These are phyloP conservation scores for Scophthalmus maximus DNA, from an alignment of 2,113 vertebrate genomes.

Conservation along the genomic window DNA sequence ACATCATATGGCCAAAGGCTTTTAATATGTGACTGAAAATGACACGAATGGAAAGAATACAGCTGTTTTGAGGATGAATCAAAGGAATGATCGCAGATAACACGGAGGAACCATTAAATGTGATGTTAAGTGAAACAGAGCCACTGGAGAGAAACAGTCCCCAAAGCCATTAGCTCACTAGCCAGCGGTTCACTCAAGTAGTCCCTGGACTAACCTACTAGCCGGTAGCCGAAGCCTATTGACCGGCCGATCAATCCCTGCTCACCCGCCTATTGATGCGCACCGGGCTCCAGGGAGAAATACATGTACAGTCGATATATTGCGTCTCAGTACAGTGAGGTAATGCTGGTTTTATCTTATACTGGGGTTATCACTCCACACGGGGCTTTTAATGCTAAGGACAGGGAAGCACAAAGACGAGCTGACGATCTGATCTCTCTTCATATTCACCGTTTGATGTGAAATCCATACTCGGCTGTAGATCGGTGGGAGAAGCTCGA, in stretches of 20 bases:
- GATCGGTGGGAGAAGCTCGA: background rate
- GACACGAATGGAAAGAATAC: background rate
- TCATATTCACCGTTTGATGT: constrained; percentile 12
- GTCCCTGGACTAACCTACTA: constrained; percentile 60
- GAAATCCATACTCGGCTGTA: constrained; percentile 25
- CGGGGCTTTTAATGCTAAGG: background rate
- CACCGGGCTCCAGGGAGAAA: constrained; percentile 39
- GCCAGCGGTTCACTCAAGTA: constrained; percentile 50
- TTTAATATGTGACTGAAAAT: background rate
- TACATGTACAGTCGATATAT: constrained; percentile 37
- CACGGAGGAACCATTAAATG: background rate
- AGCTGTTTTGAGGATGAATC: background rate
- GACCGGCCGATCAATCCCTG: constrained; percentile 65
- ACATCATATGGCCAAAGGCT: too few relatives aligned
- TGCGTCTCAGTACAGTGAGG: constrained; percentile 7
- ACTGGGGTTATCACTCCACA: constrained; percentile 41
- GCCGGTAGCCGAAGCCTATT: constrained; percentile 60
- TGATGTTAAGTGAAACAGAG: constrained; percentile 17
- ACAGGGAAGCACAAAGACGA: constrained; percentile 2
- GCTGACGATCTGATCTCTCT: constrained; percentile 13
- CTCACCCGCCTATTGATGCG: constrained; percentile 59
- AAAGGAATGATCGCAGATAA: background rate
- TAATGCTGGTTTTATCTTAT: constrained; percentile 22
- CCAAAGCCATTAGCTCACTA: constrained; percentile 39
- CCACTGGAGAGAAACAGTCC: constrained; percentile 22